Evolutionary conservation across 1,140 invertebrate species (phyloP).

Genomic region (Pemphigus obesinymphae): DNA sequence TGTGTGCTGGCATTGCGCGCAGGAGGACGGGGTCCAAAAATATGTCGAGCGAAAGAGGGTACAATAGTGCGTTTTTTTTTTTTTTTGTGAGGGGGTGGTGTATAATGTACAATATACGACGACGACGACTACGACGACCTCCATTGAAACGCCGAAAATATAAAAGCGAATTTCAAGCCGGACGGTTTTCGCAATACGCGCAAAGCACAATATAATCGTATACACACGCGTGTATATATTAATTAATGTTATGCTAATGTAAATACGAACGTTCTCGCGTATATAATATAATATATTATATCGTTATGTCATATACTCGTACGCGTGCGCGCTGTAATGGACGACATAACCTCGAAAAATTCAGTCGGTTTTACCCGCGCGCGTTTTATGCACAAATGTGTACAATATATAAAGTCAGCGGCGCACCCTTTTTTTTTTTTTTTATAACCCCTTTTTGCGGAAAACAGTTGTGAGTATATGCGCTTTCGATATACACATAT

Average conservation of each 20-base stretch:
- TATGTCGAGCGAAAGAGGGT: not conserved
- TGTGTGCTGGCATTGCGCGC: not conserved
- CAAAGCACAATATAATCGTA: not conserved
- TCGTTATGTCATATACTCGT: too few relatives aligned
- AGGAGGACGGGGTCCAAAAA: not conserved
- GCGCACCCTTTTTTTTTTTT: too few relatives aligned
- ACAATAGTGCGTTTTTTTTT: too few relatives aligned
- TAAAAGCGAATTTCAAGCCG: slow-evolving; percentile 8
- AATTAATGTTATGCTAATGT: slow-evolving; percentile 23
- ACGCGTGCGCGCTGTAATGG: not conserved
- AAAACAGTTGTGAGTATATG: not conserved
- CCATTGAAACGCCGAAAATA: slow-evolving; percentile 18
- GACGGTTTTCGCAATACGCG: slow-evolving; percentile 3
- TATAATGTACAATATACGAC: not conserved
- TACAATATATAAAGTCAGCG: not conserved
- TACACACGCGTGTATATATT: not conserved
- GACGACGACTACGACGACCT: not conserved
- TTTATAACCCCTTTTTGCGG: too few relatives aligned
- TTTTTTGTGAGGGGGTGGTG: not conserved
- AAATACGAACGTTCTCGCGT: not conserved
- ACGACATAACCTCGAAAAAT: not conserved
- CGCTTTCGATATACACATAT: not conserved
- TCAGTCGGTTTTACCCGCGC: not conserved
- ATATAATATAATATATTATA: too few relatives aligned
- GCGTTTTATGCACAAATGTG: not conserved